Base-by-base conservation (phyloP, 2,797 vertebrate species). In the Helarctos malayanus region DNA sequence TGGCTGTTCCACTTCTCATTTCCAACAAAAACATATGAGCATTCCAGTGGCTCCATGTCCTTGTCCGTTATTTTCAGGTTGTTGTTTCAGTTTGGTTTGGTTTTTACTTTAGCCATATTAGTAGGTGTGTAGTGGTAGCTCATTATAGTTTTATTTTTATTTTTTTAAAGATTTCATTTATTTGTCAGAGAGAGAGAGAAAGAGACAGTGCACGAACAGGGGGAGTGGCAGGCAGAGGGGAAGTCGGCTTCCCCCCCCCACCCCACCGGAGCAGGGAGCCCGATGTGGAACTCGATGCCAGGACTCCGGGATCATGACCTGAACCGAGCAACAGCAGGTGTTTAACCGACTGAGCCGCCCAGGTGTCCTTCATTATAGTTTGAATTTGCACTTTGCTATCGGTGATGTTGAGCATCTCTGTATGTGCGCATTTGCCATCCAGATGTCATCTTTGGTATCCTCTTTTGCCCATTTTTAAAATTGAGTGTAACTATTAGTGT, bases 401-500 rank as follows among this genome's bases (percentile, higher is more conserved):
- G 38, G 49, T 49, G 49, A 80, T 23, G 41, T 80, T 61, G n/a
- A 85, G 41, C 18, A 29, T 85, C 13, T 54, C 76, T 63, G 63
- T 57, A 12, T 78, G 52, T 25, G 41, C 23, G 78, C 65, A 49
- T 71, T 59, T 88, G 25, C 23, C 45, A 32, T 19, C 27, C 23
- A 47, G 11, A 27, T 16, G 47, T 73, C 69, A 52, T 93, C 73
- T 81, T 71, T 81, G 27, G 32, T 87, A 35, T 27, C 63, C 32
- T 81, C 38, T 82, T 94, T 54, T 38, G 49, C 25, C 65, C 73
- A 45, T 87, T 84, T 90, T 54, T 45, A 49, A 91, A 94, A 18
- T 47, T 75, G 25, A 12, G 68, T n/a, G 83, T 27, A 83, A 80
- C 32, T 47, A 12, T 80, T 78, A 65, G 52, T 32, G 21, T 83